Percentiles rank a stretch among this genome's conserved stretches.
Conservation (phyloP, 2,113 vertebrate genomes). For the Camelus dromedarius region DNA sequence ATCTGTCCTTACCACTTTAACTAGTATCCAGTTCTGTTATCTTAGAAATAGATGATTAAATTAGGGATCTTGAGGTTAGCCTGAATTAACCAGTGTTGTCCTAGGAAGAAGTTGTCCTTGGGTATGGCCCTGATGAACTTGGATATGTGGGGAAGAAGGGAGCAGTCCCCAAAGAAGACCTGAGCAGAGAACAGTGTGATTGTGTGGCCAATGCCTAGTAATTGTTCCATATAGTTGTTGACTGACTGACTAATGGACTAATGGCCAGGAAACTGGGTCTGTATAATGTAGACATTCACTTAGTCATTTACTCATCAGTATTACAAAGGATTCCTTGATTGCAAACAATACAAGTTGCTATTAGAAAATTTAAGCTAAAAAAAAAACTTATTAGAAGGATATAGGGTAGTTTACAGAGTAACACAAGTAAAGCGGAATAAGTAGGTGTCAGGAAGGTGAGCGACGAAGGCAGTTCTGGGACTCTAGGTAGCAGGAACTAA, state of each 20-base stretch:
- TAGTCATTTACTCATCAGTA: neutral
- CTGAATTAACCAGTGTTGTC: neutral
- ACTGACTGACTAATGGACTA: neutral
- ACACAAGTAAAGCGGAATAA: neutral
- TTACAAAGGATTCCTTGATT: neutral
- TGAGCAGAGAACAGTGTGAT: neutral
- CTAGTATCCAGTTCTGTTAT: neutral
- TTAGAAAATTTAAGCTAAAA: neutral
- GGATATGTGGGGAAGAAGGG: neutral
- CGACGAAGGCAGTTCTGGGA: neutral
- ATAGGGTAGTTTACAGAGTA: neutral
- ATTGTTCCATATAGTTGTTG: neutral
- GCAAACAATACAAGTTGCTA: neutral
- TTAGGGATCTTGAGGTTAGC: neutral
- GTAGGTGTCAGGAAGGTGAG: neutral
- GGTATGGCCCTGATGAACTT: neutral
- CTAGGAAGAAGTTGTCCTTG: neutral
- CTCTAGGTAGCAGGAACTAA: neutral
- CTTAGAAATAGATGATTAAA: neutral
- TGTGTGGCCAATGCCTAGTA: neutral
- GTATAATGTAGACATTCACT: neutral
- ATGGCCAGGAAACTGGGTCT: neutral
- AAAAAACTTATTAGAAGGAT: neutral
- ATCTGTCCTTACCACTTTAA: neutral
- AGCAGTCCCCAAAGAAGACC: neutral